Evolutionary conservation across 2,888 invertebrate species (phyloP), one percentile per base, ranked within the genome.

Genomic region (Acutogordius australiensis): DNA sequence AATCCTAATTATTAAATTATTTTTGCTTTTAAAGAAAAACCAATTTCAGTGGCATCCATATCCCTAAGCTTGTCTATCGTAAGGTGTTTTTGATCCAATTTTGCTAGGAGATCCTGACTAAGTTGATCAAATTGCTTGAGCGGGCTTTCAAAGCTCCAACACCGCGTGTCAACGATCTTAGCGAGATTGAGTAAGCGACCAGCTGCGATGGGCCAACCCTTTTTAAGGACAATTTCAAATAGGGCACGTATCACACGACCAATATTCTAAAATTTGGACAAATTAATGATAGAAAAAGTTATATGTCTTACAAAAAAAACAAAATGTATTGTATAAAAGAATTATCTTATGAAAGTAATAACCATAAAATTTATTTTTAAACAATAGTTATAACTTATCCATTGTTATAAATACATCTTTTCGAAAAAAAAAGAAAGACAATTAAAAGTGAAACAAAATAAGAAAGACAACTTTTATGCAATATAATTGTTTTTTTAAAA

Each of bases 81-180:
- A 37, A 90, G 68, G 64, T 81, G 78, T 1, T 78, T 78, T 37
- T 80, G 76, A 68, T 88, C 85, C 2, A 90, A 76, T 68, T 85
- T 85, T 28, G 79, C 77, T 62, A 88, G 74, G 0, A 84, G 78
- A 64, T 84, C 84, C 0, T 75, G 74, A n/a, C 80, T 77, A 60
- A 88, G 75, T 28, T 65, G 63, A 18, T 44, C 62, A 70, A 84
- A 86, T 72, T 91, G 91, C 13, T 83, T 74, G 70, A 97, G 75
- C 1, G 87, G 84, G 62, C 81, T 81, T 69, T 82, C 79, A 67
- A 79, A 80, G 64, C 80, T 79, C 94, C 94, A 97, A 64, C 82
- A 78, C 67, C 84, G 82, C 1, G 81, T 78, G 68, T 97, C 91
- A 63, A 97, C 76, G 81, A 86, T 86, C 73, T 90, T 87, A 30